Conservation (phyloP, 2,888 invertebrate genomes). For the Sisyra terminalis region DNA sequence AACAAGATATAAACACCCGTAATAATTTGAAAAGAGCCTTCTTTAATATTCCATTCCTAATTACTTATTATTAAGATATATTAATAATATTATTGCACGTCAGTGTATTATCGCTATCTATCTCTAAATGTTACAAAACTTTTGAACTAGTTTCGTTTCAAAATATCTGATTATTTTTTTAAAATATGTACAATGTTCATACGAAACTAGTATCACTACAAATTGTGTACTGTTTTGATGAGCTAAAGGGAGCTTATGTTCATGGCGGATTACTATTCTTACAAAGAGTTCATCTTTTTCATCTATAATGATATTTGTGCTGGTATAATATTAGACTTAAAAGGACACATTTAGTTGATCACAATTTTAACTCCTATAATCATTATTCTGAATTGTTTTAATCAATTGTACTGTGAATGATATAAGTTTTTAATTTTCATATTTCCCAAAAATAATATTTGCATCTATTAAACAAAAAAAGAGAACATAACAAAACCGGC, state of each 20-base stretch:
- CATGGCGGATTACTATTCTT: not conserved
- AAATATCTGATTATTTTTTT: not conserved
- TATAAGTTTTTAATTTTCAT: conserved; percentile 3
- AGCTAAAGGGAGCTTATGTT: conserved; percentile 1
- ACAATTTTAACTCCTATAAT: conserved; percentile 23
- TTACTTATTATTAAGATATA: too few species aligned
- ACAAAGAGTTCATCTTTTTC: not conserved
- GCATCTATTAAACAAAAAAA: conserved; percentile 7
- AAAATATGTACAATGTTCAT: not conserved
- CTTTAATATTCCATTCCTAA: too few species aligned
- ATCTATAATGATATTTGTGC: conserved; percentile 11
- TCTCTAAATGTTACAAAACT: too few species aligned
- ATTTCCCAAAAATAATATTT: not conserved
- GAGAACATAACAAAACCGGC: conserved; percentile 5
- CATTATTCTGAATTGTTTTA: conserved; percentile 12
- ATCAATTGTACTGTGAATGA: conserved; percentile 1
- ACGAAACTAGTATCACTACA: conserved; percentile 2
- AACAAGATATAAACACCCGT: not conserved
- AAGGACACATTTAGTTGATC: conserved; percentile 26
- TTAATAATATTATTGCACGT: too few species aligned
- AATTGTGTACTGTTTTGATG: conserved; percentile 1
- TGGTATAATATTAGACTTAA: conserved; percentile 19
- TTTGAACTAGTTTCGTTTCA: too few species aligned
- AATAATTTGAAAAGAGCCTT: not conserved
- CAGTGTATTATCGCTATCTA: too few species aligned